Conservation (phyloP, 2,888 invertebrate species). For the Oxystoma pomonae region DNA sequence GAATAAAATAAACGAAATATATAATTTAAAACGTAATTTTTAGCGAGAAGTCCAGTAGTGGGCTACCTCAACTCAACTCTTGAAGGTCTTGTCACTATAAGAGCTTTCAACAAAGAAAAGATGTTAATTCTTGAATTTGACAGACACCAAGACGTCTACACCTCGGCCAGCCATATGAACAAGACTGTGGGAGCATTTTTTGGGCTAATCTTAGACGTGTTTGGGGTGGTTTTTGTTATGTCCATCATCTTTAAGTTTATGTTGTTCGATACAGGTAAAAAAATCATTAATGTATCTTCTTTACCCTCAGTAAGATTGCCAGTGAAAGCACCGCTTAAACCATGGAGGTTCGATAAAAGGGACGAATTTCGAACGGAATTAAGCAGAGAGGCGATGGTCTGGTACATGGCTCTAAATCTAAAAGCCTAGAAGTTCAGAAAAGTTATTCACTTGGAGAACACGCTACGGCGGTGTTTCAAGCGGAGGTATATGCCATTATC, state of each 20-base stretch:
- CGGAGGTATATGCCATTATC: no score
- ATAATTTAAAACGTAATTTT: constrained; percentile 21
- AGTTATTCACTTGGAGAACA: no score
- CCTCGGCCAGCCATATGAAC: constrained; percentile 40
- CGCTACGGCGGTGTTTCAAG: no score
- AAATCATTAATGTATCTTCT: no score
- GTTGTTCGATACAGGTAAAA: constrained; percentile 24
- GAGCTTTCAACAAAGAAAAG: constrained; percentile 39
- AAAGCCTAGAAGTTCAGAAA: no score
- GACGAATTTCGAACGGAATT: no score
- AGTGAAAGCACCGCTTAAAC: no score
- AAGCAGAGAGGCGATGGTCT: no score
- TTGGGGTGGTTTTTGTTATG: constrained; percentile 31
- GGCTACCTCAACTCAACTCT: constrained; percentile 43
- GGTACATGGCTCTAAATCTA: no score
- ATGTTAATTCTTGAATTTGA: constrained; percentile 40
- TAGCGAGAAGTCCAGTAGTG: constrained; percentile 43
- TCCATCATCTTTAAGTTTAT: constrained; percentile 26
- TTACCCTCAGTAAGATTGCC: no score
- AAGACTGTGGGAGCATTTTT: constrained; percentile 36
- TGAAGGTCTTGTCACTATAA: constrained; percentile 43
- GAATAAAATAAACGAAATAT: no score
- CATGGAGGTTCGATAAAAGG: no score
- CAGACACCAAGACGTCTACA: constrained; percentile 40
- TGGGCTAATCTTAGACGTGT: constrained; percentile 37